phyloP scores from a whole-genome alignment of 2,888 invertebrate species.

The Temnothorax rugatulus region DNA sequence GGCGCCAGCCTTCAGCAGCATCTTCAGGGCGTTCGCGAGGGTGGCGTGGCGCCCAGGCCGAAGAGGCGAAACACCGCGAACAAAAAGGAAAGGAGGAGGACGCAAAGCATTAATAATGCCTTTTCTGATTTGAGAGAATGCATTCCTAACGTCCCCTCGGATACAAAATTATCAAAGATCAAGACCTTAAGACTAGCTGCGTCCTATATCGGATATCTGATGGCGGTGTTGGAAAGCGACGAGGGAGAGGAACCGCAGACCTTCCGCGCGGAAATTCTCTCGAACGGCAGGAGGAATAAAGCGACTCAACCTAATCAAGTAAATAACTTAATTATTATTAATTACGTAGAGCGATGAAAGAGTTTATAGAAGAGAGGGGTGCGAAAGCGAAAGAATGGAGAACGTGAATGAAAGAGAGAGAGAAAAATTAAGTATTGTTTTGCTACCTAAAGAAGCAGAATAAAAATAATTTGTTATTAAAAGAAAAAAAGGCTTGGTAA shows the following conservation, averaged over 20 bases:
- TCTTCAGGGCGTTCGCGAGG: conserved; percentile 71
- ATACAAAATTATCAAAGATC: conserved; percentile 98
- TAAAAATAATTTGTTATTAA: not conserved
- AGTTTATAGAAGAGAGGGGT: not conserved
- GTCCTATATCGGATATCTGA: conserved; percentile 96
- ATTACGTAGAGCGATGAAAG: not conserved
- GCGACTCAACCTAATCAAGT: conserved; percentile 78
- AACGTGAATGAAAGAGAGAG: not conserved
- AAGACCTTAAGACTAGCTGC: conserved; percentile 97
- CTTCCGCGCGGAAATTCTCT: conserved; percentile 94
- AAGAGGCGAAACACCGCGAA: conserved; percentile 96
- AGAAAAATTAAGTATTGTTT: not conserved
- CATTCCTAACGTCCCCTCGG: conserved; percentile 98
- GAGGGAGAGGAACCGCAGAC: conserved; percentile 92
- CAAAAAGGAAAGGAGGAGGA: conserved; percentile 96
- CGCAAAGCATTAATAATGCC: conserved; percentile 97
- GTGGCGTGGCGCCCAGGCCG: conserved; percentile 75
- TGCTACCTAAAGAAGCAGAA: not conserved
- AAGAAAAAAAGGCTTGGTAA: not conserved
- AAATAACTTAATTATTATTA: conserved; percentile 54
- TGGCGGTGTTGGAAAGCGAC: conserved; percentile 95
- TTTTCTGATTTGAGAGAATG: conserved; percentile 97
- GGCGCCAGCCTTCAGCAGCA: conserved; percentile 70
- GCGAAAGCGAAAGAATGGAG: not conserved
- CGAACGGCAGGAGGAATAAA: conserved; percentile 82